These are phyloP conservation scores for Aspiorhynchus laticeps DNA, from an alignment of 2,113 vertebrate genomes.

Conservation along the genomic window DNA sequence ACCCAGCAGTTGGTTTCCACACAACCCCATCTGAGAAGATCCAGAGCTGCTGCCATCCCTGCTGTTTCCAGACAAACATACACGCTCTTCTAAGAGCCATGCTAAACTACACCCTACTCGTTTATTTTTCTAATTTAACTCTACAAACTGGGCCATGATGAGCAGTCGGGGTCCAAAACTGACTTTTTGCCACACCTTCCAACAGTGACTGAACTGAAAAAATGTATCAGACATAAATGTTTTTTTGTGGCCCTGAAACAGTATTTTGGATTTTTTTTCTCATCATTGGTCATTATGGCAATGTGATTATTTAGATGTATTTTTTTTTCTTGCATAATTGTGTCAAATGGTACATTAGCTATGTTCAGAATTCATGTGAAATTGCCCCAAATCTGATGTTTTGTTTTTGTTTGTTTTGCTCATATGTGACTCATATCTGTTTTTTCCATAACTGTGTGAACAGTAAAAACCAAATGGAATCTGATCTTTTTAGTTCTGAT, in stretches of 20 bases:
- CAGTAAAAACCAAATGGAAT: background rate
- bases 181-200: background rate
- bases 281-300: background rate
- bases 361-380: background rate
- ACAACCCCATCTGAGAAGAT: background rate
- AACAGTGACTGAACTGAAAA: background rate
- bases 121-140: constrained; percentile 36
- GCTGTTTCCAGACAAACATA: constrained; percentile 15
- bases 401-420: background rate
- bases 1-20: constrained; percentile 3
- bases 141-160: background rate
- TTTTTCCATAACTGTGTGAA: background rate
- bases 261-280: background rate
- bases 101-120: background rate
- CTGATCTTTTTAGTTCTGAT: background rate
- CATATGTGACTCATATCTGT: background rate
- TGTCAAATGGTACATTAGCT: background rate
- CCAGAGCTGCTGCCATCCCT: constrained; percentile 1
- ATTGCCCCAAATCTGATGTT: background rate
- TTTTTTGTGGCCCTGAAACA: background rate
- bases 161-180: background rate
- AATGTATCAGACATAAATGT: background rate
- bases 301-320: background rate
- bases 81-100: background rate
- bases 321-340: background rate